A percentile compares a stretch with the other conserved stretches of the same genome.
phyloP scores from a whole-genome alignment of 1,140 invertebrate species.

The Augochlora pura region DNA sequence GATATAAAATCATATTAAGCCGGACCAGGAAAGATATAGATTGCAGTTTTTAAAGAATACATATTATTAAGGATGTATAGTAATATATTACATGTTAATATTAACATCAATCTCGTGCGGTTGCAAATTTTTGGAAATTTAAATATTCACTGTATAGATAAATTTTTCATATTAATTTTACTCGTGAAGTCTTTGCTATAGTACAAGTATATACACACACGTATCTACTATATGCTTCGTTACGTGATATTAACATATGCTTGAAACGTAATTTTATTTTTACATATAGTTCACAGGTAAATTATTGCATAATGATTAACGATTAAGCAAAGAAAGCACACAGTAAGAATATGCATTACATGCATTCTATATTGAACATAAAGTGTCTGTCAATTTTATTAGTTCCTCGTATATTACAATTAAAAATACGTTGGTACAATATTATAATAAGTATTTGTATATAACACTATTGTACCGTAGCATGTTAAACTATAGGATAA shows the following conservation, averaged over 20 bases:
- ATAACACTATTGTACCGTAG: not conserved
- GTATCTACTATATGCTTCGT: conserved; percentile 7
- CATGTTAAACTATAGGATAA: not conserved
- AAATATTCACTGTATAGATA: not conserved
- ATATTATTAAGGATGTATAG: conserved; percentile 39
- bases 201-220: conserved; percentile 7
- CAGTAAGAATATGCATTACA: conserved; percentile 28
- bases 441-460: conserved; percentile 1
- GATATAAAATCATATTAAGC: not conserved
- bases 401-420: not conserved
- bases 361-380: conserved; percentile 2
- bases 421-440: conserved; percentile 21
- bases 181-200: not conserved
- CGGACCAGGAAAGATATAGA: not conserved
- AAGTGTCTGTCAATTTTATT: not conserved
- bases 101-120: conserved; percentile 33
- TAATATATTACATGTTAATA: conserved; percentile 50
- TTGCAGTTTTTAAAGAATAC: not conserved
- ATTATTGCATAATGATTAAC: not conserved
- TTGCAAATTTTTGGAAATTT: conserved; percentile 24
- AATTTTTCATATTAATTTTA: not conserved
- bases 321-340: conserved; percentile 2
- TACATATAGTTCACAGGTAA: not conserved
- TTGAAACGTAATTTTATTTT: conserved; percentile 19
- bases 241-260: conserved; percentile 26